phyloP scores from a whole-genome alignment of 1,140 invertebrate genomes.

The Orchestia grillus region DNA sequence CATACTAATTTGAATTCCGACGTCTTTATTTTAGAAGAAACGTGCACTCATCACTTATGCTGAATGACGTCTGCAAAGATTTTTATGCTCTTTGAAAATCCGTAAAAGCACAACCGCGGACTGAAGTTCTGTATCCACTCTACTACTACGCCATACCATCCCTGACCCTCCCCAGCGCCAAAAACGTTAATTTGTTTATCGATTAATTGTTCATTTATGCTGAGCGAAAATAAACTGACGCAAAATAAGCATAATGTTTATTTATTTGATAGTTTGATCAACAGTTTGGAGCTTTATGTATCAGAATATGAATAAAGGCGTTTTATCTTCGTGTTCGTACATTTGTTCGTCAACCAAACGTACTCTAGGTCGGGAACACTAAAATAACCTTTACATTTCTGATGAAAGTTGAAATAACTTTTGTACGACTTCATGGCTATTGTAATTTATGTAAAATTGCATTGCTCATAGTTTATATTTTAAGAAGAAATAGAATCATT shows the following conservation, averaged over 20 bases:
- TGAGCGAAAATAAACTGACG: background rate
- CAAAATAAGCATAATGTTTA: background rate
- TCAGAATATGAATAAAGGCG: background rate
- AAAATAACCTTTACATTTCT: background rate
- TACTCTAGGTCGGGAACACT: constrained; percentile 35
- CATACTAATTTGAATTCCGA: background rate
- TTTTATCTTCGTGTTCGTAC: background rate
- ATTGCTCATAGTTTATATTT: background rate
- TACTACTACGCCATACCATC: constrained; percentile 40
- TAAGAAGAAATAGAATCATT: background rate
- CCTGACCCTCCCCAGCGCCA: constrained; percentile 14
- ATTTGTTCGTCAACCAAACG: background rate
- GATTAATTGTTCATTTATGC: background rate
- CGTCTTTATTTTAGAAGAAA: background rate
- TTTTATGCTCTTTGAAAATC: background rate
- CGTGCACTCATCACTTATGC: background rate
- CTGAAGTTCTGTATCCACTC: background rate
- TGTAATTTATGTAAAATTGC: background rate
- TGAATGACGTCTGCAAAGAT: background rate
- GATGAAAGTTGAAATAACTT: background rate
- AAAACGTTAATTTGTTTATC: constrained; percentile 48
- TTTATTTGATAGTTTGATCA: background rate
- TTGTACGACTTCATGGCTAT: background rate
- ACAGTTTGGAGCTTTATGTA: background rate
- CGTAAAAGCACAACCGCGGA: background rate